These are phyloP conservation scores for Eustalomyia histrio DNA, from an alignment of 2,888 invertebrate genomes.

Conservation along the genomic window DNA sequence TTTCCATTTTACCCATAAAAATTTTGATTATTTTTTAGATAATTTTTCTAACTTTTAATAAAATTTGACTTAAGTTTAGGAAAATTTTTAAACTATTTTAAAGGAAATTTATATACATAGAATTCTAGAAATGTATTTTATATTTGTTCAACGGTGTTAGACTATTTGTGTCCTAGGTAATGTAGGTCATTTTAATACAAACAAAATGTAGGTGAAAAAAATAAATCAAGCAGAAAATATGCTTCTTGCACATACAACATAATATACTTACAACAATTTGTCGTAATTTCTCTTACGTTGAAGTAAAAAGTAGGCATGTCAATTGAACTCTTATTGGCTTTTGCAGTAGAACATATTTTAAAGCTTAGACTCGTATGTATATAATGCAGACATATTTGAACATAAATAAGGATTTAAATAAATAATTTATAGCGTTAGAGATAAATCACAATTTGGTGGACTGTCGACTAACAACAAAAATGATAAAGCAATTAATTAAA, in stretches of 20 bases:
- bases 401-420: neutral
- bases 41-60: too few relatives aligned
- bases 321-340: neutral
- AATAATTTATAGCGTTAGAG: neutral
- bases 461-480: too few relatives aligned
- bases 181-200: neutral
- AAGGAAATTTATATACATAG: too few relatives aligned
- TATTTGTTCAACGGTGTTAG: slow-evolving; percentile 10
- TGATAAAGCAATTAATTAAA: too few relatives aligned
- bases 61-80: too few relatives aligned
- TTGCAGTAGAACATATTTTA: neutral
- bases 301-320: neutral
- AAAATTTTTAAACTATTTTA: too few relatives aligned
- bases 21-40: too few relatives aligned
- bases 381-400: neutral
- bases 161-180: neutral
- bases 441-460: too few relatives aligned
- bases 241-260: slow-evolving; percentile 2
- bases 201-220: neutral
- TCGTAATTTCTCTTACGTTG: neutral
- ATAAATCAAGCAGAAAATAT: slow-evolving; percentile 21
- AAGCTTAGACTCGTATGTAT: neutral
- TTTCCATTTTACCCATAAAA: too few relatives aligned
- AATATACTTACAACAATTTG: neutral
- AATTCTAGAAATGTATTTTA: slow-evolving; percentile 19